Percentiles rank a stretch among this genome's conserved stretches.
These are phyloP conservation scores for Sinocyclocheilus anshuiensis DNA, from an alignment of 2,113 vertebrate species.

Conservation along the genomic window DNA sequence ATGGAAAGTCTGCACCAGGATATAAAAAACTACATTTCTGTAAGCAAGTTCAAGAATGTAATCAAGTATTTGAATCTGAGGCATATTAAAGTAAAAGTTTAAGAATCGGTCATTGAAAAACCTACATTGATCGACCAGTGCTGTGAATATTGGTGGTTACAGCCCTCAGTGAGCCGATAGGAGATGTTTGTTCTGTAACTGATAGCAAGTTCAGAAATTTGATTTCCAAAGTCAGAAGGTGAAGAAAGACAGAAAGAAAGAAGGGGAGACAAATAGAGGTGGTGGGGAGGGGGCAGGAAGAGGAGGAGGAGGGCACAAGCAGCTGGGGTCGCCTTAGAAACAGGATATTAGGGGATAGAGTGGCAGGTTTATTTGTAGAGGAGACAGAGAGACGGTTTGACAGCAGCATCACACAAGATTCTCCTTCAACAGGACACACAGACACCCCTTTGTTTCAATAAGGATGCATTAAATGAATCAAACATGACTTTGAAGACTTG, in stretches of 20 bases:
- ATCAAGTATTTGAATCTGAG: not conserved
- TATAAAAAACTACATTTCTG: not conserved
- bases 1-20: not conserved
- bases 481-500: not conserved
- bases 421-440: constrained; percentile 68
- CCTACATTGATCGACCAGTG: not conserved
- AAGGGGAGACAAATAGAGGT: constrained; percentile 53
- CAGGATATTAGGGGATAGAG: constrained; percentile 73
- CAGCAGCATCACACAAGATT: constrained; percentile 73
- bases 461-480: not conserved
- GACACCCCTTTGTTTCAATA: constrained; percentile 52
- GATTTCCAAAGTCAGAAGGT: constrained; percentile 73
- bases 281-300: constrained; percentile 56
- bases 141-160: constrained; percentile 24
- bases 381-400: constrained; percentile 77
- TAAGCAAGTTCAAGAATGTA: not conserved
- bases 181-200: constrained; percentile 66
- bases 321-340: constrained; percentile 76
- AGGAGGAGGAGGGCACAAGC: constrained; percentile 55
- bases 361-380: constrained; percentile 79
- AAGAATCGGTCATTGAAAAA: not conserved
- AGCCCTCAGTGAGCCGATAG: constrained; percentile 15
- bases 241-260: constrained; percentile 49
- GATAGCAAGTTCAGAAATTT: constrained; percentile 67
- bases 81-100: not conserved